Conservation (phyloP, 92 coral and sea anemone genomes). For the Bergia puertoricense region DNA sequence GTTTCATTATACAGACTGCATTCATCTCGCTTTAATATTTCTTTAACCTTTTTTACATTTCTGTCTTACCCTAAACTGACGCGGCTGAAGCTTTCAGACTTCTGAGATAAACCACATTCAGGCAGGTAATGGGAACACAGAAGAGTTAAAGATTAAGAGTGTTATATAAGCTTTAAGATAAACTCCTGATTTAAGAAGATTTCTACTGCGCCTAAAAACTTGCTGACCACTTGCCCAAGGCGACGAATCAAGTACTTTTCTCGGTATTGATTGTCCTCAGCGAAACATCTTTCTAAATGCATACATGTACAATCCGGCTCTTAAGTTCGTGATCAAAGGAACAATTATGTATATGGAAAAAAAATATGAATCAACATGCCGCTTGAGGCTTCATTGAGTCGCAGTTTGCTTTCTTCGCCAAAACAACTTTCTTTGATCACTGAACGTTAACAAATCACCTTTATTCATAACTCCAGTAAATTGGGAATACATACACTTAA, state of each 20-base stretch:
- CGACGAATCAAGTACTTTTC: not conserved
- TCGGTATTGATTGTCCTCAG: not conserved
- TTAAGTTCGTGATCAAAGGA: not conserved
- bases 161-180: not conserved
- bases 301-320: not conserved
- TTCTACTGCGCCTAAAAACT: not conserved
- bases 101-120: not conserved
- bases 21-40: not conserved
- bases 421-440: not conserved
- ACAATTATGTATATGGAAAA: not conserved
- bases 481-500: not conserved
- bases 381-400: not conserved
- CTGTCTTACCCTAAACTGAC: not conserved
- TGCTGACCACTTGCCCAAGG: not conserved
- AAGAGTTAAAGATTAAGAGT: not conserved
- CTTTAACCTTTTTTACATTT: not conserved
- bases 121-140: not conserved
- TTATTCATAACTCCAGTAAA: not conserved
- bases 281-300: constrained; percentile 2
- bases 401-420: not conserved
- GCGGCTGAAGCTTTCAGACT: not conserved
- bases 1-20: not conserved
- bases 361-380: not conserved
- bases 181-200: not conserved
- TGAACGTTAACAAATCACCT: not conserved